Base-by-base conservation (phyloP, 2,113 vertebrate species). In the Eurystomus gularis region DNA sequence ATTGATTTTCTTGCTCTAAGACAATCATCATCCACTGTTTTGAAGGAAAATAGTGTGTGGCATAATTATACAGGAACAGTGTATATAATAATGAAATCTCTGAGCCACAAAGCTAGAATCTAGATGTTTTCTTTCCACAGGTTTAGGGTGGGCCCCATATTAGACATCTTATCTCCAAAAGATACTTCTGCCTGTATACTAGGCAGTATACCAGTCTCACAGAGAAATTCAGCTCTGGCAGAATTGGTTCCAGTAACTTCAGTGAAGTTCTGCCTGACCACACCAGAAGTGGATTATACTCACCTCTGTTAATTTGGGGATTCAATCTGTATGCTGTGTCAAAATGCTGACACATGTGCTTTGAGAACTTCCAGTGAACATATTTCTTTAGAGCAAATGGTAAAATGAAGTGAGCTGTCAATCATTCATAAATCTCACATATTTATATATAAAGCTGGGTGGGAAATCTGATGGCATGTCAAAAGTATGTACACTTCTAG, bases 261-360 rank as follows among this genome's bases (percentile, higher is more conserved):
- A 24, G 52, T 40, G 42, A 68, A 62, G 49, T 69, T 78, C 81
- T 69, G 54, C 71, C n/a, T 69, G 70, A 29, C 31, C 62, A 19
- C 29, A 51, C 12, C 54, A 75, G 13, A 85, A 76, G 25, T 44
- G 25, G 88, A 11, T 60, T 55, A 26, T 31, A 49, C 29, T 72
- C 66, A 35, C 14, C 44, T 57, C 24, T 93, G 10, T 37, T 70
- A 83, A 35, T 89, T 49, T 91, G 66, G 65, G 75, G 70, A 84
- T 93, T 87, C 61, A 37, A 7, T 35, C 62, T 44, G 24, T 46
- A 17, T 37, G 61, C 51, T 80, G 35, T 94, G 90, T 96, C 96
- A 91, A 94, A 94, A 95, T 24, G 60, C 87, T 88, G 92, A 90
- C 19, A 39, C 77, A 54, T 82, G 40, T 96, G 90, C 58, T 33